Evolutionary conservation across 2,113 vertebrate genomes (phyloP), one percentile per base, ranked within the genome.

Genomic region (Scomber scombrus): DNA sequence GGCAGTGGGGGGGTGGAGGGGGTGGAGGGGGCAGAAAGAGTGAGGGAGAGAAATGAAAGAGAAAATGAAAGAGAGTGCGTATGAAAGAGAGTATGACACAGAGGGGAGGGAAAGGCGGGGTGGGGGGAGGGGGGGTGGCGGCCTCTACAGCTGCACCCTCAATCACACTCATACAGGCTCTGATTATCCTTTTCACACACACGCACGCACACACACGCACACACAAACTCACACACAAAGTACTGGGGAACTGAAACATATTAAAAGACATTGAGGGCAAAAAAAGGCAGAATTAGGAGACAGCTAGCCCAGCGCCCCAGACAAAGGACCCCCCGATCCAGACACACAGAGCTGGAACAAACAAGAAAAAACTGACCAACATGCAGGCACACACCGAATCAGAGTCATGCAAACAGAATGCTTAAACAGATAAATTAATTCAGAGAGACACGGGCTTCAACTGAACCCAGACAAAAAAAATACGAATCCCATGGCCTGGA

Each of bases 71-170:
- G 89, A 87, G 92, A 81, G 88, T 79, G 85, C 65, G 88, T 92
- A 92, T 93, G 88, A 95, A 94, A 94, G 93, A 93, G 91, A 92
- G 91, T 91, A 89, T 92, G 93, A 93, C 90, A 94, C 75, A 90
- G 89, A 67, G 88, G 85, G 82, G 85, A 76, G 64, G 23, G 75
- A 73, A 71, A 67, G 63, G 72, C 23, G 23, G 23, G 23, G 23
- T 26, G 23, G 86, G 79, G 43, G 75, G 57, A 71, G 56, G 70
- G 49, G 85, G 26, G 89, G 89, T 75, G 91, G 78, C 43, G 83
- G 84, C 84, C 88, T 86, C 91, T 94, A 94, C 95, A 95, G 93
- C 93, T 95, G 94, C 95, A 95, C 92, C 88, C 91, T 93, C 93
- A 93, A 93, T 94, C 91, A 90, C 91, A 93, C 91, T 88, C 89